Conservation (phyloP, 2,113 vertebrate species). For the Triplophysa siluroides region DNA sequence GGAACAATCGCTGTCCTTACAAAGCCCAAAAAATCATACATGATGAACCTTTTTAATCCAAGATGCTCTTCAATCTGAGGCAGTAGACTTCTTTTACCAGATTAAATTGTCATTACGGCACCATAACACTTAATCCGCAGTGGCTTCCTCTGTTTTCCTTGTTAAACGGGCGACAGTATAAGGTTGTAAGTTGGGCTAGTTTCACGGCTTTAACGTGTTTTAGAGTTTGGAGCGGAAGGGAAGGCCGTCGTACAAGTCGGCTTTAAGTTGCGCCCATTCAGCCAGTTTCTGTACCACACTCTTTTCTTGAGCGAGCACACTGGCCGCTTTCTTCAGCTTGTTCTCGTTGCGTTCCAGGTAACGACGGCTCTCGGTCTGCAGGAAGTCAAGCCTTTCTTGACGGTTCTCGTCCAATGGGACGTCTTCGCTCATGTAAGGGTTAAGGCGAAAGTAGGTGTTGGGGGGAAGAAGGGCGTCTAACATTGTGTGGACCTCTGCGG, state of each 20-base stretch:
- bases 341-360: conserved; percentile 91
- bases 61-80: conserved; percentile 4
- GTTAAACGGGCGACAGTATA: background rate
- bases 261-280: conserved; percentile 89
- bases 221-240: conserved; percentile 87
- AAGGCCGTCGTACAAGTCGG: conserved; percentile 89
- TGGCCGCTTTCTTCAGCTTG: conserved; percentile 87
- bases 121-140: background rate
- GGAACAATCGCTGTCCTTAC: background rate
- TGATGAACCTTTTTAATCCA: background rate
- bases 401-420: conserved; percentile 90
- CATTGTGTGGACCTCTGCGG: conserved; percentile 93
- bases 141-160: background rate
- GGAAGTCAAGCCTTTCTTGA: conserved; percentile 84
- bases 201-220: background rate
- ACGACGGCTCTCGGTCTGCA: conserved; percentile 82
- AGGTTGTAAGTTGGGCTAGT: background rate
- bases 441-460: conserved; percentile 94
- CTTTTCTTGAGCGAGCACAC: conserved; percentile 85
- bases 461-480: conserved; percentile 90
- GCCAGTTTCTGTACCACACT: conserved; percentile 82
- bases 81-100: background rate
- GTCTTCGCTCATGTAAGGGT: conserved; percentile 92
- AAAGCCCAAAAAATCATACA: background rate
- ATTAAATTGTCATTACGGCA: background rate